Conservation (phyloP, 2,797 vertebrate species). For the Fundulus diaphanus region DNA sequence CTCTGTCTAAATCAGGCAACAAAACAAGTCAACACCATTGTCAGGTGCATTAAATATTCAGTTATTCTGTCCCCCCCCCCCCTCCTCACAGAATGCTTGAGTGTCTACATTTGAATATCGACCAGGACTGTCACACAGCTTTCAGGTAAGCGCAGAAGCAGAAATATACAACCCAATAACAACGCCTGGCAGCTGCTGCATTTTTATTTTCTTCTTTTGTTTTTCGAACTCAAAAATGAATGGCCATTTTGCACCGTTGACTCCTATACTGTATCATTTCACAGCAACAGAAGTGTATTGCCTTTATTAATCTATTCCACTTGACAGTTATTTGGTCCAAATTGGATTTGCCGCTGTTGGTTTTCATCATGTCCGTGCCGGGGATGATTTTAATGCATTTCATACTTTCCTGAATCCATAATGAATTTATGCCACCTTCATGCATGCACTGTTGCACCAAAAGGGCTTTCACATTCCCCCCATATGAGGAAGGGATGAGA, state of each 20-base stretch:
- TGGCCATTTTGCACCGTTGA: slow-evolving; percentile 41
- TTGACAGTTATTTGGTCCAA: slow-evolving; percentile 69
- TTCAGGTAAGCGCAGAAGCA: slow-evolving; percentile 75
- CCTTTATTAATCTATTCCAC: slow-evolving; percentile 64
- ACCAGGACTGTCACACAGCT: slow-evolving; percentile 78
- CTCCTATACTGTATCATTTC: slow-evolving; percentile 38
- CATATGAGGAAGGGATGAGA: slow-evolving; percentile 23
- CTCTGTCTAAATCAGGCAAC: slow-evolving; percentile 59
- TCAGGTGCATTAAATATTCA: slow-evolving; percentile 80
- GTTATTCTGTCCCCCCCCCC: slow-evolving; percentile 75
- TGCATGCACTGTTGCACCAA: slow-evolving; percentile 47
- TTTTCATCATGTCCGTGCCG: slow-evolving; percentile 58
- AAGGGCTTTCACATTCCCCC: slow-evolving; percentile 58
- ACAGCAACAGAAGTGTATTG: slow-evolving; percentile 65
- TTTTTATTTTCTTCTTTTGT: slow-evolving; percentile 68
- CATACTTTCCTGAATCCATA: slow-evolving; percentile 55
- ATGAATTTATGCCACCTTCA: slow-evolving; percentile 66
- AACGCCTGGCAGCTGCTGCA: slow-evolving; percentile 58
- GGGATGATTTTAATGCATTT: slow-evolving; percentile 61
- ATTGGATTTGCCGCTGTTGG: slow-evolving; percentile 70
- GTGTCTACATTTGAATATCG: slow-evolving; percentile 78
- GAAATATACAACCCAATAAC: slow-evolving; percentile 77
- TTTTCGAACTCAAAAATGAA: slow-evolving; percentile 54
- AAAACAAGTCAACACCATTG: slow-evolving; percentile 77
- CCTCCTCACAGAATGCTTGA: slow-evolving; percentile 68